Percentiles rank a stretch among this genome's conserved stretches.
Conservation (phyloP, 2,113 vertebrate genomes). For the Eublepharis macularius region DNA sequence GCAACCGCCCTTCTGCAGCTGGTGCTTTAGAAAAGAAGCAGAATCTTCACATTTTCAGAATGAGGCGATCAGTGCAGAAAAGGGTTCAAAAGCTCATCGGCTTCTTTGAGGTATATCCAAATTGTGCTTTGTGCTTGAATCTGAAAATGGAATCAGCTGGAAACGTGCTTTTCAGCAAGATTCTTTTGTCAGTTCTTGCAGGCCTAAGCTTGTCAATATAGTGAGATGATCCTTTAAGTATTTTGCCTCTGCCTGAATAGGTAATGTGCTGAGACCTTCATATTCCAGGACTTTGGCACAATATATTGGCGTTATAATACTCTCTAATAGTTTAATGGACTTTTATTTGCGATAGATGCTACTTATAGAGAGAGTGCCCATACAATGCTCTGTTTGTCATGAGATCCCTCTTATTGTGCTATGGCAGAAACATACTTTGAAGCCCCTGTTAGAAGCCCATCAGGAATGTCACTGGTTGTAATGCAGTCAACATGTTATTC, state of each 20-base stretch:
- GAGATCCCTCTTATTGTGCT: slow-evolving; percentile 2
- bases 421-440: not conserved
- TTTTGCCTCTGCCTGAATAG: slow-evolving; percentile 10
- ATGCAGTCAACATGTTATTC: not conserved
- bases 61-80: not conserved
- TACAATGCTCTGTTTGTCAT: not conserved
- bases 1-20: not conserved
- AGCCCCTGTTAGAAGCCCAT: not conserved
- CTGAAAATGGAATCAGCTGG: slow-evolving; percentile 16
- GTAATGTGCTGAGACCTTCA: not conserved
- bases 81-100: slow-evolving; percentile 16
- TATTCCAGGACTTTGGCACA: not conserved
- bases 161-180: slow-evolving; percentile 3
- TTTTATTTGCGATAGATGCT: not conserved
- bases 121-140: slow-evolving; percentile 8
- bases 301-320: not conserved
- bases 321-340: not conserved
- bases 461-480: not conserved
- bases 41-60: slow-evolving; percentile 1
- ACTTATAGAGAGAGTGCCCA: not conserved
- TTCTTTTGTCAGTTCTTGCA: slow-evolving; percentile 3
- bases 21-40: not conserved
- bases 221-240: slow-evolving; percentile 7
- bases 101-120: slow-evolving; percentile 8
- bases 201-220: slow-evolving; percentile 21